Evolutionary conservation across 2,113 vertebrate genomes (phyloP), one percentile per base, ranked within the genome.

Genomic region (Poecile atricapillus): DNA sequence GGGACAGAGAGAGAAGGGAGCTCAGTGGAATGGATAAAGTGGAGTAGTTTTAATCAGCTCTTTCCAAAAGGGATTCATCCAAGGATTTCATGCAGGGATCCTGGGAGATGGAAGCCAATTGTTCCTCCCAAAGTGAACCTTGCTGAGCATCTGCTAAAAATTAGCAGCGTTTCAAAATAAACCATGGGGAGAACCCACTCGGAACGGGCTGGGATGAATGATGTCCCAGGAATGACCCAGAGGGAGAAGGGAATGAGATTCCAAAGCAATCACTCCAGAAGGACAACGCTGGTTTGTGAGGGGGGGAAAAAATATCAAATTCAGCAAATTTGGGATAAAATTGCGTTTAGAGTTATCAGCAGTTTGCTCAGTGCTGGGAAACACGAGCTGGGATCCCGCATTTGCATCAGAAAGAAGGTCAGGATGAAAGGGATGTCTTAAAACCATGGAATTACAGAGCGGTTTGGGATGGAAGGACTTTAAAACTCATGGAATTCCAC

Each of bases 161-260:
- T 94, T 53, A 95, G n/a, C 55, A 35, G 75, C 75, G 44, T 91
- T 95, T 89, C 93, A 17, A 90, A 95, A 86, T 70, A 83, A 90
- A 92, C 73, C 71, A 23, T 4, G 67, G 39, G 79, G 49, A 69
- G 75, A 71, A 87, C 11, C 41, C 50, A 25, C 43, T 70, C 27
- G 49, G 87, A 37, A 65, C 15, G 28, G 88, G 50, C 27, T 83
- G 91, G 65, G 89, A 77, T 94, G 49, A 18, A 65, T n/a, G 75
- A 73, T 88, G 70, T 17, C 83, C 60, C 58, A 39, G 71, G 60
- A 88, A 73, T 41, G 59, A 88, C 79, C 89, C 25, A 22, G 63
- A 64, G 86, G 68, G 79, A 83, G 68, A 83, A 81, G 33, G 46
- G 67, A 91, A 83, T 27, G 11, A 39, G 80, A 67, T 86, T 74